Base-by-base conservation (phyloP, 1,140 invertebrate genomes). In the Drosophila repletoides region DNA sequence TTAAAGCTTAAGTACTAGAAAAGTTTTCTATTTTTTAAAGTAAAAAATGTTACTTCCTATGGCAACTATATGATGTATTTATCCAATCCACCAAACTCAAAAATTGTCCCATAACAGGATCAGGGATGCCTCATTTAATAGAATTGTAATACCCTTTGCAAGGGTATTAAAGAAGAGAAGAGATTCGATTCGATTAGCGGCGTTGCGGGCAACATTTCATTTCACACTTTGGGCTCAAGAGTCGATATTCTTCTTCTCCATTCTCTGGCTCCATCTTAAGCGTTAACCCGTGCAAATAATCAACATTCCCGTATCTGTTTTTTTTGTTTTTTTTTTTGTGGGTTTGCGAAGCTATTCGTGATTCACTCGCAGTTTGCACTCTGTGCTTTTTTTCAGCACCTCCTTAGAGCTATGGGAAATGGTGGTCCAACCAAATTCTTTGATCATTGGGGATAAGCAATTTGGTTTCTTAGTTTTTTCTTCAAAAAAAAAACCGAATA, bases 271-370 rank as follows among this genome's bases (percentile, higher is more conserved):
- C 14, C 55, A 45, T 29, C 64, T 67, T 59, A 28, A 58, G 53
- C 26, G 24, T 52, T 53, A 53, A 58, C 61, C 77, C 77, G 83
- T 83, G 83, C 70, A 88, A 88, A 88, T 88, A 88, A 88, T 88
- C 83, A 88, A 84, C 83, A 68, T 88, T 88, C 74, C 70, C 74
- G 79, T 88, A 88, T 88, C 83, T 88, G n/a, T n/a, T n/a, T n/a
- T n/a, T n/a, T n/a, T n/a, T n/a, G n/a, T n/a, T n/a, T n/a, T n/a
- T n/a, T n/a, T 52, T 46, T 24, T 61, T 40, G 59, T 55, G 73
- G 67, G 48, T 67, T 81, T 53, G 69, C 70, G 40, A 21, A 76
- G 77, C 77, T 79, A 88, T 88, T 88, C 83, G 83, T 88, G 83
- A 88, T 88, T 88, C 88, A 79, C 83, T 88, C 61, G 76, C 66